Evolutionary conservation across 2,888 invertebrate species (phyloP).

Genomic region (Horisme vitalbata): DNA sequence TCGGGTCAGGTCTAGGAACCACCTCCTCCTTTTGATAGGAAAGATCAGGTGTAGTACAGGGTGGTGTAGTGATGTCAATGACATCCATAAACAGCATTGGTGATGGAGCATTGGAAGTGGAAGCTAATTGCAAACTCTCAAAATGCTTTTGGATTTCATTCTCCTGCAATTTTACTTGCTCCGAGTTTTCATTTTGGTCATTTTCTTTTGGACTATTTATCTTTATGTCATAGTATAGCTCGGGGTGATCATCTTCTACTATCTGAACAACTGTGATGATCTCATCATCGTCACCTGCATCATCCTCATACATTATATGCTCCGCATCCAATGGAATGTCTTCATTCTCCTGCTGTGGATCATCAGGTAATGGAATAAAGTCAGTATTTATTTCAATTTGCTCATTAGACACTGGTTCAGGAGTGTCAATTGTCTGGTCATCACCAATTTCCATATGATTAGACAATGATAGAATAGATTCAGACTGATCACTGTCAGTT

Average conservation of each 20-base stretch:
- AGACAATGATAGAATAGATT: conserved; percentile 15
- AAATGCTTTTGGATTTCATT: conserved; percentile 68
- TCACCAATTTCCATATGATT: conserved; percentile 24
- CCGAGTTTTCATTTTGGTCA: conserved; percentile 34
- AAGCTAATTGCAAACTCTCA: conserved; percentile 60
- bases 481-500: conserved; percentile 32
- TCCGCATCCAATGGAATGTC: conserved; percentile 55
- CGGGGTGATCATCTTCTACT: conserved; percentile 74
- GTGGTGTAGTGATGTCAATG: conserved; percentile 46
- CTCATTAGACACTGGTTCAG: conserved; percentile 25
- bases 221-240: conserved; percentile 68
- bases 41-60: conserved; percentile 57
- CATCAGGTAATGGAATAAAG: conserved; percentile 25
- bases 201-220: conserved; percentile 61
- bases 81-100: conserved; percentile 57
- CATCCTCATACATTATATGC: conserved; percentile 54
- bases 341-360: conserved; percentile 36
- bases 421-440: conserved; percentile 25
- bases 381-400: conserved; percentile 24
- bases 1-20: conserved; percentile 67
- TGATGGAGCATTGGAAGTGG: conserved; percentile 43
- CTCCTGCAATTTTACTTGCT: conserved; percentile 30
- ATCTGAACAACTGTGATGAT: conserved; percentile 78
- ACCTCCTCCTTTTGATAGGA: conserved; percentile 52
- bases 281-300: conserved; percentile 71